A percentile compares a stretch with the other conserved stretches of the same genome.
These are phyloP conservation scores for Labeo catla DNA, from an alignment of 2,113 vertebrate genomes.

Conservation along the genomic window DNA sequence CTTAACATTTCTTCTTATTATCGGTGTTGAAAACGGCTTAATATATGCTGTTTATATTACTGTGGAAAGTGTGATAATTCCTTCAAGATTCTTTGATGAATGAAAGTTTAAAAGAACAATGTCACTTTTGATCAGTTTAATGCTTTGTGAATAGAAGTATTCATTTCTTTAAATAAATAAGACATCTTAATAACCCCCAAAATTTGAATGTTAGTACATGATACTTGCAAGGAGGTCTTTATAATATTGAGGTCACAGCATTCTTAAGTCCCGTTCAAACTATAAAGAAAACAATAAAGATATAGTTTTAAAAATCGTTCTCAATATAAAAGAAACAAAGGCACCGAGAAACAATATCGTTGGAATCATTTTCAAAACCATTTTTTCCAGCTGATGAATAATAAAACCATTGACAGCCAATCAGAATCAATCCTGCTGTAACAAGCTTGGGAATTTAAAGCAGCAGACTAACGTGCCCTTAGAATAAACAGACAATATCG, in stretches of 20 bases:
- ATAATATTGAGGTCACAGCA: not conserved
- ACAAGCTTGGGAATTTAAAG: no score
- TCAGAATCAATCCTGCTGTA: no score
- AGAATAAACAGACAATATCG: no score
- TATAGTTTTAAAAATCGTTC: no score
- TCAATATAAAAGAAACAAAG: no score
- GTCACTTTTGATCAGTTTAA: not conserved
- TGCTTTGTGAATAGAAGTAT: not conserved
- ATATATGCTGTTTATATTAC: not conserved
- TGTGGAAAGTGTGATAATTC: not conserved
- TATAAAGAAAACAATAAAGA: no score
- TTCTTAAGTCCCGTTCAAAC: not conserved
- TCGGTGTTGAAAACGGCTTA: not conserved
- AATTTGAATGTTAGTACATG: not conserved
- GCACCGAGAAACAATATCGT: no score
- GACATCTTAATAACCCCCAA: not conserved
- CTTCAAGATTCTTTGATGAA: not conserved
- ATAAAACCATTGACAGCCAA: no score
- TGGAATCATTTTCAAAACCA: no score
- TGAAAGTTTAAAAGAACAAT: not conserved
- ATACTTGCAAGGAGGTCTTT: not conserved
- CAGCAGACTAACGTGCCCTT: no score
- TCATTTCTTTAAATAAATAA: not conserved
- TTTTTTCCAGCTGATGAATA: no score
- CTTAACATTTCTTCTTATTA: no score